Base-by-base conservation (phyloP, 2,797 vertebrate genomes). In the Chelidonichthys spinosus region DNA sequence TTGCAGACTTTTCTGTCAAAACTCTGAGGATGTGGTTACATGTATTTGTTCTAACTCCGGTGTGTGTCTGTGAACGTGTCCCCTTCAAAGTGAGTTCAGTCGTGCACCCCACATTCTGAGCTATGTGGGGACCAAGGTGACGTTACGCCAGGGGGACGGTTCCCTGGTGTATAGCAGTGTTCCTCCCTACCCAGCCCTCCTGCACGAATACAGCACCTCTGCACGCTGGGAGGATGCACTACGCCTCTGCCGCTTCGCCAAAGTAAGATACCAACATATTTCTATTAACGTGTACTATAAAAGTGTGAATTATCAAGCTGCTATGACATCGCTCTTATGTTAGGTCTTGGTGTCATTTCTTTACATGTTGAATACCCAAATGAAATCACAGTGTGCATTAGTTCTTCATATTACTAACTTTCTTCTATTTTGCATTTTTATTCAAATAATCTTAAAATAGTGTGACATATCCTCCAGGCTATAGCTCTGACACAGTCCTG, bases 221-320 rank as follows among this genome's bases (percentile, higher is more conserved):
- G 92, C 95, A 5, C 93, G 95, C 47, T 99, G 98, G 98, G 94
- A 97, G 59, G 96, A 99, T 25, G 96, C 96, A 0, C 85, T 99
- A 62, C 92, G 96, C 35, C 93, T 99, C 63, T 99, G 98, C 76
- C 96, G 96, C 54, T 98, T 98, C 33, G 96, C 97, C 82, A 98
- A 99, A 95, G 98, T 98, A 68, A 79, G 46, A 73, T 14, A 15
- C 35, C 14, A 2, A 3, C 4, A 7, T 10, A 35, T 52, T 18
- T n/a, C 17, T 49, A 3, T 36, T 63, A 3, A 40, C 36, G 11
- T 53, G n/a, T 52, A 4, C 6, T 68, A 9, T 52, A 2, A 33
- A 9, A n/a, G 4, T 14, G 33, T 25, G 25, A 4, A 32, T 37
- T 49, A 14, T 43, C 44, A 9, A 4, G 25, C 14, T 69, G 5